Base-by-base conservation (phyloP, 23 tunicate genomes). In the Clavelina lepadiformis region DNA sequence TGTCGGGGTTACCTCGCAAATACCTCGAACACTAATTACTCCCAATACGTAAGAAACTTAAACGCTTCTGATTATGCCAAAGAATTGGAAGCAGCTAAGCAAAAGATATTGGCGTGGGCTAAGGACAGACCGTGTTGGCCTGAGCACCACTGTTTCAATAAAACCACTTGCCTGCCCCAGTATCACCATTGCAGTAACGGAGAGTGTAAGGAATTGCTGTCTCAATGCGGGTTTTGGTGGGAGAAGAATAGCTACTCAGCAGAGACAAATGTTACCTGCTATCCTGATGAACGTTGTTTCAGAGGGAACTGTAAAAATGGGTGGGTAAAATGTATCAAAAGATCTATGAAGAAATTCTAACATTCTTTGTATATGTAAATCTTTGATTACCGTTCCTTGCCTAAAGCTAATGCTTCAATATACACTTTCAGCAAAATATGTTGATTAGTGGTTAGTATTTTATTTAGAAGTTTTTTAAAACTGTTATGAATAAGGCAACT, bases 151-250 rank as follows among this genome's bases (percentile, higher is more conserved):
- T 76, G 82, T 31, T 1, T 35, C 41, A 76, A 76, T 45, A 33
- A 11, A 26, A 53, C 78, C 3, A 72, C 73, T 0, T 76, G 82
- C 38, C 30, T 50, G 31, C 65, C 82, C 0, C 38, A 54, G 35
- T 76, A 33, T 23, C 73, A 65, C 25, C 82, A 76, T 28, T 76
- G 82, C 66, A 45, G 29, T 19, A 66, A 49, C 56, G 82, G 82
- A 24, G 56, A 76, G 66, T 76, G 82, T 46, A 67, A 56, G 0
- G 26, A 20, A 20, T 68, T 76, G 3, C 28, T 65, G 3, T 65
- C 73, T 3, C 46, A 76, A 22, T 76, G 82, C 59, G 33, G 2
- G 13, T 35, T 65, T 56, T 76, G 56, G 62, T 76, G 73, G 73
- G 35, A 53, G 19, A 38, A 53, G 19, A 26, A 51, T 5, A 54